Evolutionary conservation across 2,113 vertebrate genomes (phyloP), one percentile per base, ranked within the genome.

Genomic region (Cyanoramphus novaezelandiae): DNA sequence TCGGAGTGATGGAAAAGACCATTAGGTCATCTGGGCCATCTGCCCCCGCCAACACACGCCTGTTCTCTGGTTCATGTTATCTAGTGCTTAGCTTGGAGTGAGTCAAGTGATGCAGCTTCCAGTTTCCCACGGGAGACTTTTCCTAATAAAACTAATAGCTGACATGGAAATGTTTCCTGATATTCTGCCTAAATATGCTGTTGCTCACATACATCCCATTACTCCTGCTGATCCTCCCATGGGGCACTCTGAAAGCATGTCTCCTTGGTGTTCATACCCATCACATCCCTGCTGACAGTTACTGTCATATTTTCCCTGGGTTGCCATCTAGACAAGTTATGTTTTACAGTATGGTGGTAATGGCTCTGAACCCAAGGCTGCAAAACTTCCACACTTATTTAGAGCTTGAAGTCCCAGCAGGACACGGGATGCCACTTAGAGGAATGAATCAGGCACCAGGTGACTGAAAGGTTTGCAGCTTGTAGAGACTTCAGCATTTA

Each of bases 11-110:
- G 95, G 94, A 97, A 96, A 92, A 91, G 96, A 90, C 90, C 95
- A 93, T 97, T 41, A 97, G 92, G 94, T 97, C 97, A 97, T 96
- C 94, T 64, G 82, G 88, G 86, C 90, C 95, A 95, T 84, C 93
- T 80, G 87, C 81, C 92, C 88, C 78, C 14, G 0, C 79, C 91
- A 67, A 41, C 11, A 64, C 88, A 87, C 4, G 80, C 92, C 96
- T 95, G 41, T 62, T 88, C 88, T 60, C 95, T 94, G 89, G 92
- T 72, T 70, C 49, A 11, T 95, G 94, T 92, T 97, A 96, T 97
- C 97, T 96, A 14, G 44, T 64, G 69, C 92, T 94, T n/a, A 71
- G 78, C 79, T 65, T 37, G 88, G 76, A 92, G 83, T 88, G 86
- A 96, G 37, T 95, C 94, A 95, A 96, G 81, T 65, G 88, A 91